Evolutionary conservation across 1,140 invertebrate species (phyloP).

Genomic region (Leptinotarsa texana): DNA sequence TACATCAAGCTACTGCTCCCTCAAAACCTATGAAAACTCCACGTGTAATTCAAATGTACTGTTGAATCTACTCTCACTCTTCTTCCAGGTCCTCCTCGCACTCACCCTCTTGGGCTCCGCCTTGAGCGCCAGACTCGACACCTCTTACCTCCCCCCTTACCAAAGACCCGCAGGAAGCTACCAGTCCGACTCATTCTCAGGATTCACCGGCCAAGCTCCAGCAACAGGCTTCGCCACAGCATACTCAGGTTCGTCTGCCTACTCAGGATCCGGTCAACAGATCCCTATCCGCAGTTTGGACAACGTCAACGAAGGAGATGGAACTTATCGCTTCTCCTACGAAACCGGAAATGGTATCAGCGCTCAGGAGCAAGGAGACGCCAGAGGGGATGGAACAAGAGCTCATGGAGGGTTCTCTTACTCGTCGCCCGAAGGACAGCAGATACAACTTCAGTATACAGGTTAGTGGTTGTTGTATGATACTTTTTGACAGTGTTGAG

Average conservation of each 20-base stretch:
- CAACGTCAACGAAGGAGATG: constrained; percentile 53
- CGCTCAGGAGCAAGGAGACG: constrained; percentile 49
- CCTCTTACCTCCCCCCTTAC: constrained; percentile 64
- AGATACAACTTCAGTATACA: constrained; percentile 61
- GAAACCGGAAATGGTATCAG: constrained; percentile 43
- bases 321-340: constrained; percentile 46
- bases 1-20: no score
- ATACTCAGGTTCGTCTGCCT: constrained; percentile 25
- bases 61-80: not conserved
- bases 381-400: constrained; percentile 43
- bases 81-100: constrained; percentile 26
- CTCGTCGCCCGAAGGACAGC: constrained; percentile 60
- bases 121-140: constrained; percentile 58
- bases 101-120: constrained; percentile 35
- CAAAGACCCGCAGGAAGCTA: constrained; percentile 55
- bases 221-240: not conserved
- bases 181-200: constrained; percentile 52
- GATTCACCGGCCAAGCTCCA: constrained; percentile 45
- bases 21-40: no score
- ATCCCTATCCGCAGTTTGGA: constrained; percentile 60
- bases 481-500: no score
- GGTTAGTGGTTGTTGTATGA: constrained; percentile 42
- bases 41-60: no score
- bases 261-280: constrained; percentile 45
- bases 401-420: constrained; percentile 59